Percentiles rank a stretch among this genome's conserved stretches.
Conservation (phyloP, 1,140 invertebrate species). For the Heterodera schachtii region DNA sequence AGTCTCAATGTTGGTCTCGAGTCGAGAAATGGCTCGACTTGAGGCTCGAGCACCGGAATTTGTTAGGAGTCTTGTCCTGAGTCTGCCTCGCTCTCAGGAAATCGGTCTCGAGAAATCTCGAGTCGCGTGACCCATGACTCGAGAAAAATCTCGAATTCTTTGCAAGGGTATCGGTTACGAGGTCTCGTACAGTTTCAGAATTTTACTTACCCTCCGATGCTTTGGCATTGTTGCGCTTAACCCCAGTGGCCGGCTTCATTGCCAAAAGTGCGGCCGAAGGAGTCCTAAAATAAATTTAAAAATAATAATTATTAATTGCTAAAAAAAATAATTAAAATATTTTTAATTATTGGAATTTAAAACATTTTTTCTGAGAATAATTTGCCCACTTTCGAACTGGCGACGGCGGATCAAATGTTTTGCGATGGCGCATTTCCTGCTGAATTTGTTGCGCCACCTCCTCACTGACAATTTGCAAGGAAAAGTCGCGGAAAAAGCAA, state of each 20-base stretch:
- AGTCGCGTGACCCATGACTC: no score
- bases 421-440: constrained; percentile 60
- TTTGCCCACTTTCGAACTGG: constrained; percentile 39
- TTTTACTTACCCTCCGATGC: constrained; percentile 50
- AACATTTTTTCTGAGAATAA: not conserved
- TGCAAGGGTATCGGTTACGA: no score
- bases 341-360: not conserved
- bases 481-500: constrained; percentile 49
- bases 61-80: no score
- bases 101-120: no score
- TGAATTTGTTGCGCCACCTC: constrained; percentile 65
- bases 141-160: no score
- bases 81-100: no score
- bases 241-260: constrained; percentile 55
- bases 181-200: no score
- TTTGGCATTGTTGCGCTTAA: constrained; percentile 56
- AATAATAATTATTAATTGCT: not conserved
- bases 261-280: constrained; percentile 55
- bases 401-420: constrained; percentile 57
- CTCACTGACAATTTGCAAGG: constrained; percentile 61
- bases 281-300: constrained; percentile 11
- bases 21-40: no score
- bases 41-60: no score
- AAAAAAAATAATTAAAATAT: no score
- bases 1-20: no score